Conservation (phyloP, 2,797 vertebrate genomes). For the Zenarchopterus dispar region DNA sequence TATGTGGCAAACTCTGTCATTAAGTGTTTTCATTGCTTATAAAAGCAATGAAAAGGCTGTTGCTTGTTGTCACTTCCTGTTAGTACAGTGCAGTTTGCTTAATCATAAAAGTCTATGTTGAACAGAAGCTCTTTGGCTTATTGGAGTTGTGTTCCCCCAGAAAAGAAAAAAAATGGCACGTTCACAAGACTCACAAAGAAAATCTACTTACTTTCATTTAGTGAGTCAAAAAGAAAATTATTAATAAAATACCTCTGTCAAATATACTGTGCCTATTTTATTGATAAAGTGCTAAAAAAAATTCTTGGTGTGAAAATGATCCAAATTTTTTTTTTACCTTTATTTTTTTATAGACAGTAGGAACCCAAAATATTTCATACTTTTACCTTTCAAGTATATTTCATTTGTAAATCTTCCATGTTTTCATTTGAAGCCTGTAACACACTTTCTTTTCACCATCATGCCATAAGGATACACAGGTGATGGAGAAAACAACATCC, state of each 20-base stretch:
- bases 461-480: too few species aligned
- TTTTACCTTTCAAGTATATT: too few species aligned
- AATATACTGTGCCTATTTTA: constrained; percentile 2
- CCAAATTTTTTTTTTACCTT: too few species aligned
- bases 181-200: constrained; percentile 11
- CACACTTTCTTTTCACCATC: too few species aligned
- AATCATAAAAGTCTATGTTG: not conserved
- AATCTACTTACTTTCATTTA: constrained; percentile 16
- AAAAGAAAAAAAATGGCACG: not conserved
- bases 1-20: not conserved
- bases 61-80: not conserved
- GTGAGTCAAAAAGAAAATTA: not conserved
- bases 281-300: constrained; percentile 14
- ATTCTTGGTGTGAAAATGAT: not conserved
- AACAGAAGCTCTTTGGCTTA: not conserved
- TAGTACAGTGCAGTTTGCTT: not conserved
- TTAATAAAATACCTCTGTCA: not conserved
- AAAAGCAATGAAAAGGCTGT: not conserved
- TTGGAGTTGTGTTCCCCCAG: not conserved
- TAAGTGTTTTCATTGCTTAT: too few species aligned
- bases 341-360: too few species aligned
- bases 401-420: too few species aligned
- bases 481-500: too few species aligned
- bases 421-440: too few species aligned
- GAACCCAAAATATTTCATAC: too few species aligned